phyloP scores from a whole-genome alignment of 2,113 vertebrate genomes.

The Phalacrocorax carbo region DNA sequence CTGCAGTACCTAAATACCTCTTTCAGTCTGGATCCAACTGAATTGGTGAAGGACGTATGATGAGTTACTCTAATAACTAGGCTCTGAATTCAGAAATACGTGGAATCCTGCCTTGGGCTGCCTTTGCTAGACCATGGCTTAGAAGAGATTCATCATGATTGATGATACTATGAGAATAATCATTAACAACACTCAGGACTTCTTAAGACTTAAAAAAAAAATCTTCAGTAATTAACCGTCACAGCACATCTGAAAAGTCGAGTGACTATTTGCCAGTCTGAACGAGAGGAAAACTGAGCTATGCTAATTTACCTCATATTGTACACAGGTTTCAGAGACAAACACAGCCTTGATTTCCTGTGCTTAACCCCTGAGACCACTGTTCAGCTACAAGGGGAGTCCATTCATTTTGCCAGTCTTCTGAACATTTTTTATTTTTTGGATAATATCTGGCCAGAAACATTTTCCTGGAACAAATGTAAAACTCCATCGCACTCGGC shows the following conservation, averaged over 20 bases:
- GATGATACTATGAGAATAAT: neutral
- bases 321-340: neutral
- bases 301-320: neutral
- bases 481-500: neutral
- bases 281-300: neutral
- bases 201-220: neutral
- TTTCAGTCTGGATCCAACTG: neutral
- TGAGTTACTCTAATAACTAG: neutral
- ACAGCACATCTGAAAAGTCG: neutral
- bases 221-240: neutral
- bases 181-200: neutral
- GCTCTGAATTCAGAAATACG: neutral
- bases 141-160: neutral
- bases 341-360: neutral
- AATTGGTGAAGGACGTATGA: neutral
- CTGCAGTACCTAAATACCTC: neutral
- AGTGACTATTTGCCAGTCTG: neutral
- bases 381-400: neutral
- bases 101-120: neutral
- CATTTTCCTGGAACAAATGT: neutral
- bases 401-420: neutral
- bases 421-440: neutral
- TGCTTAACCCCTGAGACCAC: neutral
- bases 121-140: neutral
- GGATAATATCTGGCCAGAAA: neutral